These are phyloP conservation scores for Napeogenes inachia DNA, from an alignment of 2,888 invertebrate species.

Conservation along the genomic window DNA sequence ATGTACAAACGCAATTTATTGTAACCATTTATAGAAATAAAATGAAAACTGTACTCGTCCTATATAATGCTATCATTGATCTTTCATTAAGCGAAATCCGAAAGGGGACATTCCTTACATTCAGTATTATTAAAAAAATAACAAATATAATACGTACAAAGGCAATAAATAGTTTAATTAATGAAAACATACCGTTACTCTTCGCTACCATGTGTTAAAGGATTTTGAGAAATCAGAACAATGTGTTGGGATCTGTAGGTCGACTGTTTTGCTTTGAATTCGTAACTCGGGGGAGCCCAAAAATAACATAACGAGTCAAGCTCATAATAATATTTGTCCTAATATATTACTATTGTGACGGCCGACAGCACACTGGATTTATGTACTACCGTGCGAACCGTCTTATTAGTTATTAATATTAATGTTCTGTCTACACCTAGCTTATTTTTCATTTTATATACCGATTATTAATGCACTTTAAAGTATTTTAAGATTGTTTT, in stretches of 20 bases:
- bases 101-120: too few relatives aligned
- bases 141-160: too few relatives aligned
- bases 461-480: conserved; percentile 7
- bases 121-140: too few relatives aligned
- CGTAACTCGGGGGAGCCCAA: conserved; percentile 50
- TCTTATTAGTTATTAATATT: conserved; percentile 72
- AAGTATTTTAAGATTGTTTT: conserved; percentile 6
- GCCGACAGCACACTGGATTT: conserved; percentile 62
- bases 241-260: background rate
- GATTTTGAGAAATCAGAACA: conserved; percentile 8
- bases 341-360: conserved; percentile 75
- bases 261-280: conserved; percentile 23
- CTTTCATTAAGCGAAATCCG: too few relatives aligned
- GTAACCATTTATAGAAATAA: too few relatives aligned
- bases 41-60: too few relatives aligned
- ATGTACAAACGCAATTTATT: too few relatives aligned
- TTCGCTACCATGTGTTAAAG: background rate
- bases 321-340: conserved; percentile 76
- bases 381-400: conserved; percentile 67
- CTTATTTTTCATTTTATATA: conserved; percentile 28
- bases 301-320: conserved; percentile 71
- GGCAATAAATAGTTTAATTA: too few relatives aligned
- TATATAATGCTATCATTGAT: too few relatives aligned
- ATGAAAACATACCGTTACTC: background rate
- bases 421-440: conserved; percentile 59